Base-by-base conservation (phyloP, 2,113 vertebrate species). In the Pelodiscus sinensis region DNA sequence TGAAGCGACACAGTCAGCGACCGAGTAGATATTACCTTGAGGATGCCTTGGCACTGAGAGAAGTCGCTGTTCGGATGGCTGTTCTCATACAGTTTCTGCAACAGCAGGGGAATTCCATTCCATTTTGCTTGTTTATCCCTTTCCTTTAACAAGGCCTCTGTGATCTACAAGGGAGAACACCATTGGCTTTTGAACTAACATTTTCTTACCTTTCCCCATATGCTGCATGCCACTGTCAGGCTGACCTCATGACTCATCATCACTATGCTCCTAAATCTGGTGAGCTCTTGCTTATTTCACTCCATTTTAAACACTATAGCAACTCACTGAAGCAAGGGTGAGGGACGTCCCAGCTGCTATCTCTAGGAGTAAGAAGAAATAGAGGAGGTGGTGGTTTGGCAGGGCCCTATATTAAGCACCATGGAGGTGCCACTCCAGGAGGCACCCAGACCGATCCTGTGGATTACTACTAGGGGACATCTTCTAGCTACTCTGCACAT, bases 51-150 rank as follows among this genome's bases (percentile, higher is more conserved):
- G 95, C 98, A 99, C 92, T 99, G 98, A 19, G 97, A 98, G 95
- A 99, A 98, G 96, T 99, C 99, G 9, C 99, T 99, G 98, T 99
- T 99, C 54, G 98, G 99, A 92, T 99, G 98, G 96, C 99, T 99
- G 91, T 98, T 99, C 58, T 99, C 97, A 12, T 99, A 98, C 19
- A 99, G 98, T 96, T 98, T 99, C 96, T 99, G 98, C 89, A 99
- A 96, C 79, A 99, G 97, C 75, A 98, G 96, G 44, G 99, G 99
- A 97, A 99, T 99, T 94, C 99, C 99, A 92, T 99, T 98, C 99
- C 99, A 99, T 94, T 99, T 99, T 25, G 98, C 99, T 56, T 98
- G 98, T 94, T 99, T 99, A 94, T 99, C 99, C 92, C 99, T 98
- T 89, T 99, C 99, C 44, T 98, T 98, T 89, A 99, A 97, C 97